Conservation (phyloP, 2,113 vertebrate genomes). For the Pluvialis apricaria region DNA sequence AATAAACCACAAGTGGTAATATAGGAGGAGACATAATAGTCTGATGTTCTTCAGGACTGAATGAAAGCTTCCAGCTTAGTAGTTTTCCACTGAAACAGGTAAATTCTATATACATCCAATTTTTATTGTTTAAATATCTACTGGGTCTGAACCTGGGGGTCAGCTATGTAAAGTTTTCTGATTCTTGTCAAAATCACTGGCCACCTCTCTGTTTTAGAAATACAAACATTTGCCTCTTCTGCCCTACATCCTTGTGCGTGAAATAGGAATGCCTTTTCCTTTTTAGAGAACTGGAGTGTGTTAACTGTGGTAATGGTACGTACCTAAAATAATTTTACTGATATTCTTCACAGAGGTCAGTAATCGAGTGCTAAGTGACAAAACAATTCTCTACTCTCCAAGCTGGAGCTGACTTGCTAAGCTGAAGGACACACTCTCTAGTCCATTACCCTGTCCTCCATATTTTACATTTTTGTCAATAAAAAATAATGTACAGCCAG, state of each 20-base stretch:
- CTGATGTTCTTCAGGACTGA: neutral
- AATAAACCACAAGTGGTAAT: neutral
- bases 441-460: neutral
- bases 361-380: neutral
- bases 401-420: neutral
- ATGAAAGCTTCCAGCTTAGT: neutral
- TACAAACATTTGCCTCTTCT: neutral
- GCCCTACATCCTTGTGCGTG: fast-evolving
- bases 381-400: neutral
- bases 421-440: neutral
- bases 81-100: neutral
- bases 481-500: neutral
- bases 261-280: neutral
- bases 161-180: neutral
- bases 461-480: conserved; percentile 55
- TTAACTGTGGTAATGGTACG: neutral
- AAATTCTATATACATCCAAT: neutral
- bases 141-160: neutral
- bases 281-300: neutral
- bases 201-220: neutral
- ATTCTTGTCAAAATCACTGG: neutral
- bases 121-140: neutral
- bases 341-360: neutral
- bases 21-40: neutral
- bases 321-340: neutral